Evolutionary conservation across 2,888 invertebrate species (phyloP), one percentile per base, ranked within the genome.

Genomic region (Chloroclystis v-ata): DNA sequence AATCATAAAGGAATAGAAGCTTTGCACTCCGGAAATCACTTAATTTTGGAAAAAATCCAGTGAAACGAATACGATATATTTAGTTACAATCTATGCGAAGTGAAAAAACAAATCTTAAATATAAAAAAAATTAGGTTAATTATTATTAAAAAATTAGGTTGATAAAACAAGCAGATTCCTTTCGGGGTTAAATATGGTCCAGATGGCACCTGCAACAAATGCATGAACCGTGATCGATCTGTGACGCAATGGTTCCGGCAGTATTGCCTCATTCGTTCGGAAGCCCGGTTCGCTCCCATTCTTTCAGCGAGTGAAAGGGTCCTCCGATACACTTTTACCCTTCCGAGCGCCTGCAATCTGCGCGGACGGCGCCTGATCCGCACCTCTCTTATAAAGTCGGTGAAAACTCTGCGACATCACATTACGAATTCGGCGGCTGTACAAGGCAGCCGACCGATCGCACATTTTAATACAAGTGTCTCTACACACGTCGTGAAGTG

Each of bases 231-330:
- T 75, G 75, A 77, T 79, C 72, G 61, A 62, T 63, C 62, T 55
- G 60, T 83, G 80, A 84, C 62, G 79, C 65, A 85, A 85, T 56
- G 57, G 70, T 85, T 83, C 84, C 84, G 78, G 63, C 69, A 72
- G 72, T 68, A 72, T 84, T 85, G 73, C 84, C 77, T 81, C 84
- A 85, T 78, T 81, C 20, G 78, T 75, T 79, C 78, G 75, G 78
- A 82, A 78, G 79, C 78, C 72, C 70, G 69, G 67, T 68, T 75
- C 74, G 83, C 73, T 85, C 83, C 83, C 81, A 84, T 84, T 86
- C 82, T 84, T 85, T 84, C 81, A 82, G 84, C 64, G 69, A 84
- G 86, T 87, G 86, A 87, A 87, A 87, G 86, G 86, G 86, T 86
- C 73, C 82, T 79, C 75, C 64, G 76, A 74, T 78, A 77, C 69